Base-by-base conservation (phyloP, 2,888 invertebrate genomes). In the Nomada fabriciana region DNA sequence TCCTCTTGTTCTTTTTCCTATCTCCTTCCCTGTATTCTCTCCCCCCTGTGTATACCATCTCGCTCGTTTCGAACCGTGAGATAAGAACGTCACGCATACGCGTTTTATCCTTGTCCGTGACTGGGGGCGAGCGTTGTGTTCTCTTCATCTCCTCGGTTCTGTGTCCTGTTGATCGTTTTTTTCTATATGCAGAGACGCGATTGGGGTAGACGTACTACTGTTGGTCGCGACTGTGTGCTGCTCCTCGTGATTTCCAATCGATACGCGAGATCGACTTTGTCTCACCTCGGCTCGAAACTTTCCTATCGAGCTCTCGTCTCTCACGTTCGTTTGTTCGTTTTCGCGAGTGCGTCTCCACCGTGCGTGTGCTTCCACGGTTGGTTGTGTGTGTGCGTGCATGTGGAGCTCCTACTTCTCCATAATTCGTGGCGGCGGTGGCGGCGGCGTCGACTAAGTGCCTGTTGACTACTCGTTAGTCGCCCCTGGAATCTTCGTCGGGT, bases 161-260 rank as follows among this genome's bases (percentile, higher is more conserved):
- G 47, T 47, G 47, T 47, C 55, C 53, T 74, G 25, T 52, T 36
- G 23, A 57, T 65, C 71, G 71, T 75, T 74, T 72, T 74, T 11
- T 15, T 59, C 61, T 68, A 61, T 65, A 83, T 53, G 70, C 70
- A 61, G 52, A 70, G 43, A 72, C 80, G 70, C 50, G 76, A 75
- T 75, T 61, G 67, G 69, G 75, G 73, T 74, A 75, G 84, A 79
- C 71, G 74, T 68, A 79, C 79, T 67, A 73, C 43, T 71, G 59
- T 55, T 65, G 50, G 59, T 55, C 65, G 53, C 47, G 53, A 65
- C 20, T 67, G 67, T 60, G 65, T 11, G 23, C 25, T 57, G 47
- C 52, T 52, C 74, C 75, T 82, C 83, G 78, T 74, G 77, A 88
- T 88, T 84, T 86, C 80, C 74, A 71, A 87, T 87, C 81, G 77